These are phyloP conservation scores for Chirona hameri DNA, from an alignment of 2,888 invertebrate genomes.

Conservation along the genomic window DNA sequence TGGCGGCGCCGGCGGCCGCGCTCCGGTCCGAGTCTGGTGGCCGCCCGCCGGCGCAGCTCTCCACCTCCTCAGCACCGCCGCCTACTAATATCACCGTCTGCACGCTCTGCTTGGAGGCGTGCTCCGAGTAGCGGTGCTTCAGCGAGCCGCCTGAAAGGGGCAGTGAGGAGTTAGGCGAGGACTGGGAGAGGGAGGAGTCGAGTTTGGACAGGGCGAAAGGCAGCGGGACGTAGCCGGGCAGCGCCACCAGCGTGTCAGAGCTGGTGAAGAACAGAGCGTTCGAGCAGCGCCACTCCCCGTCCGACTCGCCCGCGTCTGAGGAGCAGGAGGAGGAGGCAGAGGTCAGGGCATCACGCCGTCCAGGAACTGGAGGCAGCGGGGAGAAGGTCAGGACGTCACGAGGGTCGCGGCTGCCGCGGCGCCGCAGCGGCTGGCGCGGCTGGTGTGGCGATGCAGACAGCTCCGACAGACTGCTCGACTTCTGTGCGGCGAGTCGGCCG, in stretches of 20 bases:
- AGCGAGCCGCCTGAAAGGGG: slow-evolving; percentile 57
- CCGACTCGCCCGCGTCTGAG: slow-evolving; percentile 79
- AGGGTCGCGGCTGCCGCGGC: not conserved
- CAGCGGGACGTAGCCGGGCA: slow-evolving; percentile 80
- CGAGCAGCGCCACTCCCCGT: slow-evolving; percentile 76
- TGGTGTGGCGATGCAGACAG: slow-evolving; percentile 3
- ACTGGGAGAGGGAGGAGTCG: not conserved
- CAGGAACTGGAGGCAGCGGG: not conserved
- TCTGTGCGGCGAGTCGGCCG: slow-evolving; percentile 45
- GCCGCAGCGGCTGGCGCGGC: not conserved
- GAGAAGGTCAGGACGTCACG: not conserved
- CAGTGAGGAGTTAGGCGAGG: slow-evolving; percentile 4
- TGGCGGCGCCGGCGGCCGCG: slow-evolving; percentile 1
- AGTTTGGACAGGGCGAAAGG: slow-evolving; percentile 76
- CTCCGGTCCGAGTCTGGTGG: slow-evolving; percentile 40
- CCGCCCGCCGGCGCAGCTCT: slow-evolving; percentile 80
- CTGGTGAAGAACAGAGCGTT: slow-evolving; percentile 92
- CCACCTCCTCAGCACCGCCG: slow-evolving; percentile 83
- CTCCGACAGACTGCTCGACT: slow-evolving; percentile 13
- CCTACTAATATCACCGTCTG: slow-evolving; percentile 92
- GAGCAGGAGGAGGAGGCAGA: slow-evolving; percentile 52
- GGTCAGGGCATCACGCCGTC: not conserved
- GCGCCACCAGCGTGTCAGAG: slow-evolving; percentile 73
- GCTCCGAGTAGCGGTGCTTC: slow-evolving; percentile 87
- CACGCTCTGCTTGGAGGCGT: slow-evolving; percentile 89